Evolutionary conservation across 2,888 invertebrate species (phyloP), one percentile per base, ranked within the genome.

Genomic region (Amblyjoppa fuscipennis): DNA sequence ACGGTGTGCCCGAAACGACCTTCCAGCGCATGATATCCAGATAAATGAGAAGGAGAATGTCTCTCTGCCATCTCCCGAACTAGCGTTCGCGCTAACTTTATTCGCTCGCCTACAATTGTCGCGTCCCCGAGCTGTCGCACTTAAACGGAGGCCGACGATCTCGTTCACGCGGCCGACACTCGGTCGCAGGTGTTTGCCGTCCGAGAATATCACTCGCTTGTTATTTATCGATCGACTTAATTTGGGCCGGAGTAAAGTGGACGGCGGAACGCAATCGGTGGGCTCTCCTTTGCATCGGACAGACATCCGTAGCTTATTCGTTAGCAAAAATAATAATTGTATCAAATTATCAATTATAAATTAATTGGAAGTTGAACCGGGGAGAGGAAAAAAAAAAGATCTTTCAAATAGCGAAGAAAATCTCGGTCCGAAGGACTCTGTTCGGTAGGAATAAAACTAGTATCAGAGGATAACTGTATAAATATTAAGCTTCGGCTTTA

Each of bases 211-310:
- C 92, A 92, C 92, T 91, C 45, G 13, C 16, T 49, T 3, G 45
- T 93, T 93, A 93, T 93, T 93, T 92, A 93, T 93, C 92, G 92
- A 93, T 94, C 93, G 92, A 92, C 92, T 92, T 92, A 92, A 93
- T 93, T 93, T 91, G 91, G 91, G 91, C 91, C 91, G 91, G 91
- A 91, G 91, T 89, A 90, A 87, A 91, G 71, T 61, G 41, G 88
- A 84, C 89, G 88, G 38, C 88, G 87, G 88, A 85, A 81, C 84
- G 86, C 88, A 85, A 74, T 11, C 51, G 31, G 64, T n/a, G 7
- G 56, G 20, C 28, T 61, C 13, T 68, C 16, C 16, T 9, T 9
- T 13, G 83, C 76, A 79, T 41, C 59, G 51, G n/a, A 70, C 69
- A 70, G 51, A 59, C 59, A 13, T 16, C 45, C n/a, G 92, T 91